A percentile compares a stretch with the other conserved stretches of the same genome.
Evolutionary conservation across 1,140 invertebrate species (phyloP).

Genomic region (Anastrepha obliqua): DNA sequence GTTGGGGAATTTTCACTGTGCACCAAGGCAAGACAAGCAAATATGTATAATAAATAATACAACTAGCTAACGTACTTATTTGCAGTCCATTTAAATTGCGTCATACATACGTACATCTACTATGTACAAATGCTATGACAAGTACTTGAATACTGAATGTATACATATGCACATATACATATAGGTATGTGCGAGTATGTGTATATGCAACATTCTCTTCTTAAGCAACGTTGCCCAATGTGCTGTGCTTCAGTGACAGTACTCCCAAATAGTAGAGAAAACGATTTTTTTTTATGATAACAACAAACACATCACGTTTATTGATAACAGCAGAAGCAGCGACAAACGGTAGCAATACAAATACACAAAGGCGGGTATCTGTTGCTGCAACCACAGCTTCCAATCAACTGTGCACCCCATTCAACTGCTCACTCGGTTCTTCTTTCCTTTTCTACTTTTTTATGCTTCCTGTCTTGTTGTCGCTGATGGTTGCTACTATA

Average conservation of each 20-base stretch:
- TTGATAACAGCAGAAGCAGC: conserved; percentile 14
- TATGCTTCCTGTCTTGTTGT: conserved; percentile 28
- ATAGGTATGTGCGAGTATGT: not conserved
- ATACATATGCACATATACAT: too few relatives aligned
- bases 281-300: conserved; percentile 2
- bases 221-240: not conserved
- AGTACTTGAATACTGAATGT: too few relatives aligned
- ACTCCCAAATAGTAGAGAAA: not conserved
- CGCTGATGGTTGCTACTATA: conserved; percentile 12
- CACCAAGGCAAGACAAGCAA: not conserved
- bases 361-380: not conserved
- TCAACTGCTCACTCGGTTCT: conserved; percentile 21
- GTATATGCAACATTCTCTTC: not conserved
- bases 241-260: not conserved
- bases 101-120: not conserved
- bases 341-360: not conserved
- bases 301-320: conserved; percentile 13
- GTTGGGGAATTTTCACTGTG: not conserved
- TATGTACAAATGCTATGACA: too few relatives aligned
- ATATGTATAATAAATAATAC: not conserved
- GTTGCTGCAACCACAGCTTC: not conserved
- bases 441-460: conserved; percentile 50
- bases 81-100: not conserved
- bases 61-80: not conserved
- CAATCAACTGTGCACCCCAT: conserved; percentile 48